These are phyloP conservation scores for Urechis unicinctus DNA, from an alignment of 2,888 invertebrate genomes.

Conservation along the genomic window DNA sequence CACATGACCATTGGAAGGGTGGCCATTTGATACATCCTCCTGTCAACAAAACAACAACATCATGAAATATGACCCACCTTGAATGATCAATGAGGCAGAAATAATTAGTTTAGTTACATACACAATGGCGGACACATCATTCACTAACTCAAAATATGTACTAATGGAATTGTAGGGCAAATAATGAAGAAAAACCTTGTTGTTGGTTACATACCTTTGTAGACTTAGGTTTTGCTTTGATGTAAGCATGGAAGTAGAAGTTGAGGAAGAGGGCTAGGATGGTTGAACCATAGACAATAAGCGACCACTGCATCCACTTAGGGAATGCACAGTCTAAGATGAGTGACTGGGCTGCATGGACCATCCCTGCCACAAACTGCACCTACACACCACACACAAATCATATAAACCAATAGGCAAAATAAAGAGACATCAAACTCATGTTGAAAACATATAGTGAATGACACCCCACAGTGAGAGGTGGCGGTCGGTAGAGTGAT, in stretches of 20 bases:
- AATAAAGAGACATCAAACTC: background rate
- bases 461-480: background rate
- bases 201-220: too few species aligned
- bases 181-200: too few species aligned
- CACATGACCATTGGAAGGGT: too few species aligned
- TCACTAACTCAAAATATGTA: too few species aligned
- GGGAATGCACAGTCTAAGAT: conserved; percentile 90
- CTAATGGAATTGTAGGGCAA: too few species aligned
- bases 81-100: too few species aligned
- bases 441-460: background rate
- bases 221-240: conserved; percentile 24
- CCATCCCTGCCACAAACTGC: conserved; percentile 83
- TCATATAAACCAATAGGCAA: background rate
- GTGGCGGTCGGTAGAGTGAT: background rate
- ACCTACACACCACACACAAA: conserved; percentile 56
- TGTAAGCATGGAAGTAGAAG: conserved; percentile 50
- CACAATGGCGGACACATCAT: too few species aligned
- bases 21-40: too few species aligned
- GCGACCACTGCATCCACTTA: conserved; percentile 48
- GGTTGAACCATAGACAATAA: conserved; percentile 43
- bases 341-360: conserved; percentile 67
- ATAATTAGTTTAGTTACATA: too few species aligned
- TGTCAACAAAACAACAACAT: too few species aligned
- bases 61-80: too few species aligned
- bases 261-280: conserved; percentile 48